phyloP scores from a whole-genome alignment of 2,888 invertebrate genomes.

The Drosophila setosimentum region DNA sequence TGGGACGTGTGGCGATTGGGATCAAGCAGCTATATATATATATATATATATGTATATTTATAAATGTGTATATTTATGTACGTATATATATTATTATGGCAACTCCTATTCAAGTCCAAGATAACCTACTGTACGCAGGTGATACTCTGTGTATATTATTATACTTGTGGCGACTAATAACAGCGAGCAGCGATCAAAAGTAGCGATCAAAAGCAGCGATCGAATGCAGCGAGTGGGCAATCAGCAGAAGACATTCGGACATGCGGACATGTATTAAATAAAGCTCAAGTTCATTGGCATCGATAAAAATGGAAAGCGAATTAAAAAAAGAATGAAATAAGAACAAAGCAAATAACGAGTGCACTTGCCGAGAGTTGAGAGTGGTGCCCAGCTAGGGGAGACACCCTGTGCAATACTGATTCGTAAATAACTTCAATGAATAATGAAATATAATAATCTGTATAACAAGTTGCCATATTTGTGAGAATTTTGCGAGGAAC shows the following conservation, averaged over 20 bases:
- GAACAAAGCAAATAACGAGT: constrained; percentile 15
- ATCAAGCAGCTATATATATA: constrained; percentile 35
- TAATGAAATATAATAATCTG: not conserved
- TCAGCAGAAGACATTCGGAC: constrained; percentile 27
- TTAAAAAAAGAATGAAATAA: constrained; percentile 29
- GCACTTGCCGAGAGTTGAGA: not conserved
- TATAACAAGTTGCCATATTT: not conserved
- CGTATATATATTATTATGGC: not conserved
- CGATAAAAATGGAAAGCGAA: constrained; percentile 65
- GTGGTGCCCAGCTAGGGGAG: not conserved
- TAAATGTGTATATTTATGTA: constrained; percentile 4
- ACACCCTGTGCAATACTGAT: constrained; percentile 1
- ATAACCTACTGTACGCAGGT: constrained; percentile 13
- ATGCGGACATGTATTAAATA: constrained; percentile 53
- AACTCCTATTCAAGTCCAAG: constrained; percentile 9
- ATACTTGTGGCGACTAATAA: not conserved
- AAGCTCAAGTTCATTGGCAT: constrained; percentile 76
- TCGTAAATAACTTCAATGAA: not conserved
- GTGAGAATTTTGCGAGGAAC: not conserved
- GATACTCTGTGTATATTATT: not conserved
- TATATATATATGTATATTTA: not conserved
- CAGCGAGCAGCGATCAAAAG: not conserved
- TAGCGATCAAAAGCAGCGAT: not conserved
- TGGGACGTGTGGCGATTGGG: constrained; percentile 40
- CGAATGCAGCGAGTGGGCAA: constrained; percentile 4